Base-by-base conservation (phyloP, 2,888 invertebrate genomes). In the Acrocyrtus sp. region DNA sequence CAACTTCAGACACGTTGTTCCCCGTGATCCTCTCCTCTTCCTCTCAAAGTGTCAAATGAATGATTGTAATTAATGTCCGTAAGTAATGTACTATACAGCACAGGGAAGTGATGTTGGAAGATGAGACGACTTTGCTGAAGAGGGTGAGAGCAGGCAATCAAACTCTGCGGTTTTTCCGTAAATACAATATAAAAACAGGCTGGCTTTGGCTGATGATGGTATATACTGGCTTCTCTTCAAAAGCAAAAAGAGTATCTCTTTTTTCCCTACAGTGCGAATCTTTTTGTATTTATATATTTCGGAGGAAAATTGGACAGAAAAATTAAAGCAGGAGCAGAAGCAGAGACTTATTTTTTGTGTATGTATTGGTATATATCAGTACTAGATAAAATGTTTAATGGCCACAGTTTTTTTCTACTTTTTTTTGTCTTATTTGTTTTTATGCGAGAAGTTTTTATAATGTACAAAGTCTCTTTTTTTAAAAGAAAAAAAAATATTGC, bases 51-150 rank as follows among this genome's bases (percentile, higher is more conserved):
- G 70, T 70, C 62, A 72, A 65, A 58, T 63, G 70, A 72, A 57
- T 45, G 63, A 57, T 63, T 65, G 58, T 65, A 63, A 72, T 63
- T 72, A 72, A 51, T 57, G 70, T 63, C 70, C 63, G 63, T 57
- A 29, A 70, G 70, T 65, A 58, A 72, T 57, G 70, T 45, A 63
- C 50, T 39, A 51, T 39, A 39, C 12, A 12, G 39, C 6, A 39
- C 6, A 39, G 39, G 39, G 45, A 45, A 45, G 45, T 39, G n/a
- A n/a, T n/a, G n/a, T 45, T 45, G n/a, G n/a, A n/a, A n/a, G n/a
- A n/a, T n/a, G n/a, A n/a, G n/a, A n/a, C n/a, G n/a, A n/a, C 19
- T 45, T 45, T n/a, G 12, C 34, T 34, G 54, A n/a, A 39, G 47
- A 48, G 48, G 26, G 56, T 17, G 39, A 51, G 61, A 61, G 50